These are phyloP conservation scores for Phrynocephalus vlangalii DNA, from an alignment of 2,797 vertebrate species.

Conservation along the genomic window DNA sequence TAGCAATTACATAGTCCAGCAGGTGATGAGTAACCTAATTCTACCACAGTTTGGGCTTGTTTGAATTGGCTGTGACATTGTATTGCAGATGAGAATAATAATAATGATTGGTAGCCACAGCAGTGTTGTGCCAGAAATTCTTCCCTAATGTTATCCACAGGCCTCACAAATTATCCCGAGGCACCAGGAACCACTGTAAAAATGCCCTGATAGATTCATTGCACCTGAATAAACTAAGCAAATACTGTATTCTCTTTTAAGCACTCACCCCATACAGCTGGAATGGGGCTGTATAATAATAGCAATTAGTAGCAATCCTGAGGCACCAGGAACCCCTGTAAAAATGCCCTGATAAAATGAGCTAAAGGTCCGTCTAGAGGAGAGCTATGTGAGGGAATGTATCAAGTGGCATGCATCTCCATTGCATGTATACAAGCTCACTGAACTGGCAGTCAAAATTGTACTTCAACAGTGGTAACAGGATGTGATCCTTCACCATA, in stretches of 20 bases:
- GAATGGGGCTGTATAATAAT: too few relatives aligned
- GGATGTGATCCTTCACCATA: neutral
- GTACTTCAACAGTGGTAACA: neutral
- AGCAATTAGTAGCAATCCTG: neutral
- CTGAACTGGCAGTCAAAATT: neutral
- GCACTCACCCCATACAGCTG: too few relatives aligned
- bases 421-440: neutral
- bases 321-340: neutral
- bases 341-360: neutral
- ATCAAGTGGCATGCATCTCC: neutral
- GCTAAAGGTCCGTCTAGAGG: neutral
- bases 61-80: neutral
- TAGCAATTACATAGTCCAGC: neutral
- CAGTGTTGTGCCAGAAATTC: neutral
- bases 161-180: neutral
- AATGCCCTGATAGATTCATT: neutral
- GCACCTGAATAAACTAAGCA: too few relatives aligned
- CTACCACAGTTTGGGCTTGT: neutral
- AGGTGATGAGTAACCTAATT: neutral
- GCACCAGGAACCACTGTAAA: neutral
- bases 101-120: neutral
- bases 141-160: neutral
- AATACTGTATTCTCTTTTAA: too few relatives aligned
- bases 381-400: neutral
- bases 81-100: neutral